Evolutionary conservation across 2,888 invertebrate genomes (phyloP).

Genomic region (Fabriciana adippe): DNA sequence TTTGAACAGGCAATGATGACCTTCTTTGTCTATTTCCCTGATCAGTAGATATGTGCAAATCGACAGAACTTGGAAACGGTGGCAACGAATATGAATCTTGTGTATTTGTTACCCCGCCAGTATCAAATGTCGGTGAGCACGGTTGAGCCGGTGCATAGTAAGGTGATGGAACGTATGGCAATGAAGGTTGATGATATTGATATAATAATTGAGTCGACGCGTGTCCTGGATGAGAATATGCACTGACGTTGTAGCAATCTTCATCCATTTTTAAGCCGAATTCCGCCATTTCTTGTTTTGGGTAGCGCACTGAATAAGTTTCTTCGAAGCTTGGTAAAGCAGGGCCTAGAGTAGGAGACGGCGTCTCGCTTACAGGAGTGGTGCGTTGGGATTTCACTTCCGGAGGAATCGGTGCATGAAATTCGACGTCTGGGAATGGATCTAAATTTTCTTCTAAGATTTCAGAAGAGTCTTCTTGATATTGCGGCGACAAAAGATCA

Average conservation of each 20-base stretch:
- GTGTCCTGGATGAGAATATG: conserved; percentile 82
- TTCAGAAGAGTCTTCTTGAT: conserved; percentile 87
- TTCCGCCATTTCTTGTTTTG: conserved; percentile 84
- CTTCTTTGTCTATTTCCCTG: conserved; percentile 86
- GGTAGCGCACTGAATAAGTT: conserved; percentile 90
- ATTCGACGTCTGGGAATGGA: conserved; percentile 87
- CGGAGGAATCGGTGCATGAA: conserved; percentile 71
- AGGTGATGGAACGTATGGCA: conserved; percentile 80
- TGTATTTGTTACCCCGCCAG: conserved; percentile 74
- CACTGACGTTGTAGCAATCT: conserved; percentile 88
- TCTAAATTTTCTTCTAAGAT: conserved; percentile 88
- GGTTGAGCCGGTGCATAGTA: conserved; percentile 84
- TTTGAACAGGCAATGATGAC: conserved; percentile 89
- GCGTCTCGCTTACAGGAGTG: conserved; percentile 72
- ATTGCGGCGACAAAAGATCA: conserved; percentile 88
- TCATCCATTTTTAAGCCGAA: conserved; percentile 93
- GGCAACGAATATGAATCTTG: conserved; percentile 88
- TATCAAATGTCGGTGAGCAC: conserved; percentile 79
- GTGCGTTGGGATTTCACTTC: conserved; percentile 71
- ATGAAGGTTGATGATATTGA: conserved; percentile 82
- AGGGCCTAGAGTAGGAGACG: conserved; percentile 78
- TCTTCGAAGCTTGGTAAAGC: conserved; percentile 94
- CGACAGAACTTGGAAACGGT: conserved; percentile 86
- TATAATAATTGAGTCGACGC: conserved; percentile 81
- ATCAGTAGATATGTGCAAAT: conserved; percentile 86